Base-by-base conservation (phyloP, 2,797 vertebrate genomes). In the Limosa lapponica region DNA sequence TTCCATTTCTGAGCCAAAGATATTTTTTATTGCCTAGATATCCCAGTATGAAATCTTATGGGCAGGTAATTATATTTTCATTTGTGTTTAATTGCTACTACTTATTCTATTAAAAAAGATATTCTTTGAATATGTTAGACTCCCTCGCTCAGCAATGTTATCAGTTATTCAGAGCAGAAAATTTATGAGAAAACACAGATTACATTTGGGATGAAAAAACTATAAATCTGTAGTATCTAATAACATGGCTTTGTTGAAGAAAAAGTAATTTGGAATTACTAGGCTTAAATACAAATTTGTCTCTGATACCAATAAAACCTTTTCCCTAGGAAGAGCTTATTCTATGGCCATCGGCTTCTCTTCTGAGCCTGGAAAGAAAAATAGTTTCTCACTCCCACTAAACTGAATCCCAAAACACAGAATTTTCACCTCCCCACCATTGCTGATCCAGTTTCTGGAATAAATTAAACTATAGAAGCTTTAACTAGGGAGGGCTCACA, bases 401-500 rank as follows among this genome's bases (percentile, higher is more conserved):
- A 62, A 80, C 55, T 87, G 73, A 94, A 95, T 83, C 62, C 54
- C 34, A 37, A 82, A 89, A 66, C 89, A 77, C 43, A 78, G 82
- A 81, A 94, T 96, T 94, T 81, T 86, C 85, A 95, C 66, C 75
- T 84, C 95, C 89, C 78, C 44, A 64, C 84, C 89, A 67, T 39
- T 67, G 58, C 69, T 83, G 87, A 93, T 87, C 49, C 82, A 82
- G 51, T 92, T 75, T 90, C 94, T 95, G 83, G 83, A 96, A 96
- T 92, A 96, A 97, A 95, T 96, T 95, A 96, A 97, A 86, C 78
- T 39, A 51, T 58, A 70, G n/a, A 96, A 89, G 32, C n/a, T 87
- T 94, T 77, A 94, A 85, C 54, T 72, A 91, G 58, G 46, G 82
- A 95, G 66, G 71, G 80, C 37, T 75, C 4, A 27, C 55, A 88